phyloP scores from a whole-genome alignment of 1,140 invertebrate genomes.

The Ericerus pela region DNA sequence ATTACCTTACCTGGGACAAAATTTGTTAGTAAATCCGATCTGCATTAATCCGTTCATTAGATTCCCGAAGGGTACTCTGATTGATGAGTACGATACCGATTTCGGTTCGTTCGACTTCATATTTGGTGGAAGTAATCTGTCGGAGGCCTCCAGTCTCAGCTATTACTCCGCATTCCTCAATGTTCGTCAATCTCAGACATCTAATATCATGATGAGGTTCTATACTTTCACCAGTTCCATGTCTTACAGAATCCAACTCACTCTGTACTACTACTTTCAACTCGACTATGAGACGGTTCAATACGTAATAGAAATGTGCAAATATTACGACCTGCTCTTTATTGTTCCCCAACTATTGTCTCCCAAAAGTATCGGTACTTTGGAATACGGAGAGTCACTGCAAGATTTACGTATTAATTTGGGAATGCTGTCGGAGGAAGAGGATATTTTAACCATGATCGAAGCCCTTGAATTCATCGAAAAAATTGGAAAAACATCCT shows the following conservation, averaged over 20 bases:
- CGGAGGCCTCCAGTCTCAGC: background rate
- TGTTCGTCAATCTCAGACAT: background rate
- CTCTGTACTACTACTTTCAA: background rate
- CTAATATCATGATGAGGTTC: background rate
- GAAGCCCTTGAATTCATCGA: background rate
- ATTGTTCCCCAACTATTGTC: background rate
- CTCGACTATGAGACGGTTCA: background rate
- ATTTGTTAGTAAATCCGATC: background rate
- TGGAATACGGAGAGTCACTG: background rate
- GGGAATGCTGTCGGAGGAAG: background rate
- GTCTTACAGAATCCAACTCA: background rate
- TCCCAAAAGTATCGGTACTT: background rate
- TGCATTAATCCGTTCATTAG: background rate
- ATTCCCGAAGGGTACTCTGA: conserved; percentile 1
- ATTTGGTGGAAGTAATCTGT: background rate
- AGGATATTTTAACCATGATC: background rate
- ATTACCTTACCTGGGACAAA: background rate
- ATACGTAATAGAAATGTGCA: background rate
- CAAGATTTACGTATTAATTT: background rate
- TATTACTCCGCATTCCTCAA: background rate
- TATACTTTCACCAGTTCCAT: background rate
- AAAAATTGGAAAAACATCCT: background rate
- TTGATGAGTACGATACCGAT: background rate
- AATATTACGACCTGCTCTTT: background rate
- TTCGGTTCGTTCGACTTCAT: background rate